Base-by-base conservation (phyloP, 2,888 invertebrate species). In the Exephanes ischioxanthus region DNA sequence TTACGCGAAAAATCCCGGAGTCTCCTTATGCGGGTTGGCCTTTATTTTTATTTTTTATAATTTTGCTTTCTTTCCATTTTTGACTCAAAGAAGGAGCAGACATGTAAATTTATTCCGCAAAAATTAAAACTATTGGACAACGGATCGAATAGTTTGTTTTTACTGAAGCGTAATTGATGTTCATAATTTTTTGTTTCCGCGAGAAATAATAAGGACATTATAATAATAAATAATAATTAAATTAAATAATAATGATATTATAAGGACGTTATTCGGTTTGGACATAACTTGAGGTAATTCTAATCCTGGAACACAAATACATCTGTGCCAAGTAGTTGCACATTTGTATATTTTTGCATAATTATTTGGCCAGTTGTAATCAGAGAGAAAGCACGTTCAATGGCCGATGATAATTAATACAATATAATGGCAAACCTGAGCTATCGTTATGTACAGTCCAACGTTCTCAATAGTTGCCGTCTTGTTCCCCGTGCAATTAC, bases 331-430 rank as follows among this genome's bases (percentile, higher is more conserved):
- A 16, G 4, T 48, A 16, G 45, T 48, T 48, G 14, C 3, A 48
- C 16, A 48, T 4, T 48, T 48, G 3, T 48, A 48, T 48, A 16
- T 48, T 16, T 48, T 48, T 48, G 45, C 45, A 48, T 48, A 48
- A 48, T 48, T 71, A 53, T 53, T 71, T 53, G n/a, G 33, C 14
- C 45, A 16, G 14, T 11, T 48, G 14, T 14, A 48, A 53, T 71
- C n/a, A 48, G 14, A 19, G 51, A 71, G 71, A 71, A 71, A 71
- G 53, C 53, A 37, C 33, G 19, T 71, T 71, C 53, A 33, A 71
- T 53, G 33, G 6, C 6, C 33, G 45, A 48, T 48, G 16, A 16
- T 48, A 48, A 48, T 48, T 48, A 48, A 48, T 48, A 48, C 14
- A 16, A 48, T 48, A 48, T 16, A 48, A 48, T 48, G 16, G 45